Percentiles rank a stretch among this genome's conserved stretches.
phyloP scores from a whole-genome alignment of 1,140 invertebrate genomes.

The Saxidomus purpurata region DNA sequence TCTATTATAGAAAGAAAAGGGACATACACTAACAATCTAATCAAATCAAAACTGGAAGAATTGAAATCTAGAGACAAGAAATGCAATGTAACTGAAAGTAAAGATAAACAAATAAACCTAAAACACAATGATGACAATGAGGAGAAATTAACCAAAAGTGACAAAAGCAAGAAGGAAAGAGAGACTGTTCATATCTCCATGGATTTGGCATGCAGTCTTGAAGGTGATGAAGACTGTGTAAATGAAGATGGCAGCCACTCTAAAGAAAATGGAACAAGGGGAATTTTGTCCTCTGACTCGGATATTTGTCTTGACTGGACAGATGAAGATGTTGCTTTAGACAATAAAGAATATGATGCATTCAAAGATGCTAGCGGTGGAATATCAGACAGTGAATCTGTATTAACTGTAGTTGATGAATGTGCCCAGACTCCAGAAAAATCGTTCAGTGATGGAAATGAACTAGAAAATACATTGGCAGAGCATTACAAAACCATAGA shows the following conservation, averaged over 20 bases:
- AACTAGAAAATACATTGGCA: not conserved
- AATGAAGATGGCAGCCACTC: not conserved
- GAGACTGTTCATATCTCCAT: not conserved
- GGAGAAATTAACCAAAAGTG: no score
- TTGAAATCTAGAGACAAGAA: not conserved
- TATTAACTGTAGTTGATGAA: not conserved
- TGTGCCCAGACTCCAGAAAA: not conserved
- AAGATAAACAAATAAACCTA: not conserved
- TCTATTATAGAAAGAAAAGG: not conserved
- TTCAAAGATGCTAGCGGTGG: slow-evolving; percentile 11
- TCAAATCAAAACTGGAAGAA: not conserved
- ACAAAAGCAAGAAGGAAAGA: not conserved
- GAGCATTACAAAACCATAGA: not conserved
- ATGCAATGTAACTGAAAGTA: not conserved
- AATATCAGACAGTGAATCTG: not conserved
- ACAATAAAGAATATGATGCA: not conserved
- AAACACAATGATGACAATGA: not conserved
- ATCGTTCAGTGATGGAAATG: not conserved
- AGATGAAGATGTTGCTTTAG: slow-evolving; percentile 35
- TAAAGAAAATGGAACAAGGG: not conserved
- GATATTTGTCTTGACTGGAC: slow-evolving; percentile 42
- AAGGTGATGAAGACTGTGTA: not conserved
- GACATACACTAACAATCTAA: not conserved
- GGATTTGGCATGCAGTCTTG: not conserved
- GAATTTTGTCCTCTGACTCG: slow-evolving; percentile 36